Evolutionary conservation across 30 jellyfish, hydroid and myxozoan species (phyloP).

Genomic region (Clytia hemisphaerica): DNA sequence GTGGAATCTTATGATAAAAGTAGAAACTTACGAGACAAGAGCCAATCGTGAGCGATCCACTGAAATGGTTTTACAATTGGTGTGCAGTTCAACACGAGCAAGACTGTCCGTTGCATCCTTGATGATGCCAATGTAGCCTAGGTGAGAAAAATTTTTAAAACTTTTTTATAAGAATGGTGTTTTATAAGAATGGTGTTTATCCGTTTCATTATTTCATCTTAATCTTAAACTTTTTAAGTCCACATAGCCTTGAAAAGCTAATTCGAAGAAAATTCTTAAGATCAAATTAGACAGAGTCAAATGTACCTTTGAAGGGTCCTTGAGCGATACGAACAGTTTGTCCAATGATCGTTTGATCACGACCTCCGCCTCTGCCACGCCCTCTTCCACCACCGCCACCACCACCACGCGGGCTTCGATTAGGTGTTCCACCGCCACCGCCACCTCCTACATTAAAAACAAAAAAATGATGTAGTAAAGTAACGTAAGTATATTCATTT

Average conservation of each 20-base stretch:
- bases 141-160: not conserved
- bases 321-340: constrained; percentile 95
- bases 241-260: not conserved
- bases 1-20: too few relatives aligned
- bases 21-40: constrained; percentile 64
- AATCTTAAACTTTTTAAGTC: too few relatives aligned
- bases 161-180: not conserved
- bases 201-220: not conserved
- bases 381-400: constrained; percentile 89
- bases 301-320: constrained; percentile 97
- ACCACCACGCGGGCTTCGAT: constrained; percentile 59
- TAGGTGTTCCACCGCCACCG: constrained; percentile 59
- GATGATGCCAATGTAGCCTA: constrained; percentile 97
- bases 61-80: constrained; percentile 93
- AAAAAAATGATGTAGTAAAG: too few relatives aligned
- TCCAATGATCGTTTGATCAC: constrained; percentile 84
- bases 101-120: constrained; percentile 93
- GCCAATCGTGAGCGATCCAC: constrained; percentile 96
- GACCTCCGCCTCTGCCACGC: constrained; percentile 78
- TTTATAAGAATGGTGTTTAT: not conserved
- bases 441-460: constrained; percentile 53
- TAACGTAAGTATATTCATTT: too few relatives aligned
- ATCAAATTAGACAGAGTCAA: not conserved
- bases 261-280: not conserved
- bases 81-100: constrained; percentile 98